Evolutionary conservation across 2,113 vertebrate genomes (phyloP).

Genomic region (Piprites chloris): DNA sequence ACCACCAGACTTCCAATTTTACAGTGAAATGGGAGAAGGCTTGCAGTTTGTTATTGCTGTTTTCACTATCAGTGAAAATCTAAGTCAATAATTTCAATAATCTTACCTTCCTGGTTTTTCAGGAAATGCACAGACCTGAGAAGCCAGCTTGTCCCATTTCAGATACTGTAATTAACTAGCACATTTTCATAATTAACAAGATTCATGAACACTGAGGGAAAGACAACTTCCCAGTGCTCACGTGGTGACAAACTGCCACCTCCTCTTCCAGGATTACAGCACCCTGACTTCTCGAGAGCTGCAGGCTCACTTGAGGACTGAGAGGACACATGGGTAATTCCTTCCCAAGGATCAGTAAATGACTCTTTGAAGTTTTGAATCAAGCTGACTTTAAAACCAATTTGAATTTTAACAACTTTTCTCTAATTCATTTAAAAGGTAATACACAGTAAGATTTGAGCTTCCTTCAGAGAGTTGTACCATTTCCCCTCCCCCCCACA

Average conservation of each 20-base stretch:
- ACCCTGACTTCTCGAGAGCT: not conserved
- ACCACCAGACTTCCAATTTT: not conserved
- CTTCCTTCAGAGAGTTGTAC: not conserved
- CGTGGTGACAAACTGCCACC: not conserved
- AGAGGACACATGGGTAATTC: not conserved
- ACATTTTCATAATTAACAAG: not conserved
- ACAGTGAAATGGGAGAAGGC: not conserved
- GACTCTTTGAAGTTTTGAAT: not conserved
- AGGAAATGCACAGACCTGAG: not conserved
- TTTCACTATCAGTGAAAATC: not conserved
- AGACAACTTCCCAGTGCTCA: not conserved
- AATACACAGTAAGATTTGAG: not conserved
- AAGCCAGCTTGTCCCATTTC: not conserved
- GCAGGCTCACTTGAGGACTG: accelerated
- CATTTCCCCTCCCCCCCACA: accelerated
- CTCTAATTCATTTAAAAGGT: not conserved
- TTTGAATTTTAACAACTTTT: not conserved
- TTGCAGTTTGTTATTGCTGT: not conserved
- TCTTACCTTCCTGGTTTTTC: not conserved
- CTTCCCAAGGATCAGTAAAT: not conserved
- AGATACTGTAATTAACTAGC: not conserved
- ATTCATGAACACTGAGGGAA: not conserved
- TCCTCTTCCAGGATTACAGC: not conserved
- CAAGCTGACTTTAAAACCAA: accelerated
- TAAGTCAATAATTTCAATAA: not conserved